phyloP scores from a whole-genome alignment of 2,113 vertebrate genomes.

The Psilopsiagon aymara region DNA sequence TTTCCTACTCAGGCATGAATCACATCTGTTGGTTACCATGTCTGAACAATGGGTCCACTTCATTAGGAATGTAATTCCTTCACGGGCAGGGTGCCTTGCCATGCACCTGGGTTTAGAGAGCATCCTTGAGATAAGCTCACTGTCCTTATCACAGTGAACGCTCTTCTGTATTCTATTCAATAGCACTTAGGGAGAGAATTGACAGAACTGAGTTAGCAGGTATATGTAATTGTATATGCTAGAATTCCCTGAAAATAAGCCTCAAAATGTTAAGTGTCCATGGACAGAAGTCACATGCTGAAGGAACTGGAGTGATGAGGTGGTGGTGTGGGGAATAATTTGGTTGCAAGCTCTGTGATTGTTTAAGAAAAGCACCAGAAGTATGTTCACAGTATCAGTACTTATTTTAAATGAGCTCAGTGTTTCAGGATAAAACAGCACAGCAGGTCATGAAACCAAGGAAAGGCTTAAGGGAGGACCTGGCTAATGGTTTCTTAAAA shows the following conservation, averaged over 20 bases:
- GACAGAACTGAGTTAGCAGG: background rate
- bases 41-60: background rate
- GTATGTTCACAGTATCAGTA: constrained; percentile 46
- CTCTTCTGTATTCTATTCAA: background rate
- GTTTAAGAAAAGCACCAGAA: constrained; percentile 64
- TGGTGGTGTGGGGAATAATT: background rate
- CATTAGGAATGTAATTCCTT: background rate
- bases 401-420: constrained; percentile 28
- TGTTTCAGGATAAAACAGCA: constrained; percentile 50
- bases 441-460: constrained; percentile 22
- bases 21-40: background rate
- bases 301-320: background rate
- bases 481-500: constrained; percentile 30
- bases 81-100: background rate
- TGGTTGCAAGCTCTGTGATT: constrained; percentile 35
- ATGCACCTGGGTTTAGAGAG: background rate
- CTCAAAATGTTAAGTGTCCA: background rate
- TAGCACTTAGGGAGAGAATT: background rate
- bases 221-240: background rate
- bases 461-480: constrained; percentile 45
- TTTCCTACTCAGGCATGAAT: background rate
- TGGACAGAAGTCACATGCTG: background rate
- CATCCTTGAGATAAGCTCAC: background rate
- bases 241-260: constrained; percentile 3
- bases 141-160: background rate